These are phyloP conservation scores for Ricordea florida DNA, from an alignment of 92 coral and sea anemone species.

Conservation along the genomic window DNA sequence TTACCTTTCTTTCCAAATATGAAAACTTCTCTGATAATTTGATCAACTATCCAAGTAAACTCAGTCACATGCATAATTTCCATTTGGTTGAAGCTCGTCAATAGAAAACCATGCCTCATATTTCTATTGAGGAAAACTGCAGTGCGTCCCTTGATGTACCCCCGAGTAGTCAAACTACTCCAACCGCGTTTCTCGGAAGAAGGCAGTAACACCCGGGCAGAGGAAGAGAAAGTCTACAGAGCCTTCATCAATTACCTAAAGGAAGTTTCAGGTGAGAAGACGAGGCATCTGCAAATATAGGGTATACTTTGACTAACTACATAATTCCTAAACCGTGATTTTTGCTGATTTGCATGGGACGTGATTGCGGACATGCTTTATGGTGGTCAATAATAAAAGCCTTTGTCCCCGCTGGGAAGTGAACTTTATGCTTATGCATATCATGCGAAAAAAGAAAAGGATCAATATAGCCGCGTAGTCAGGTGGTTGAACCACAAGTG, in stretches of 20 bases:
- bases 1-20: no score
- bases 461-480: no score
- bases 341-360: no score
- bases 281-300: not conserved
- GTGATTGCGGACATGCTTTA: no score
- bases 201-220: constrained; percentile 30
- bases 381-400: no score
- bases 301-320: not conserved
- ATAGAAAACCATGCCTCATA: constrained; percentile 26
- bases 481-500: no score
- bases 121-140: constrained; percentile 55
- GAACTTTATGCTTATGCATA: no score
- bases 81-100: constrained; percentile 32
- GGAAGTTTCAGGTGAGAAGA: constrained; percentile 52
- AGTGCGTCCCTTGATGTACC: constrained; percentile 24
- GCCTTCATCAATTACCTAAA: constrained; percentile 59
- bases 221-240: constrained; percentile 44
- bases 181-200: constrained; percentile 36
- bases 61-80: not conserved
- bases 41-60: no score
- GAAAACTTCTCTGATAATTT: no score
- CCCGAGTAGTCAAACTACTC: constrained; percentile 46
- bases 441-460: no score
- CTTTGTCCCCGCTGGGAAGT: no score
- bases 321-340: no score